These are phyloP conservation scores for Popillia japonica DNA, from an alignment of 1,140 invertebrate genomes.

Conservation along the genomic window DNA sequence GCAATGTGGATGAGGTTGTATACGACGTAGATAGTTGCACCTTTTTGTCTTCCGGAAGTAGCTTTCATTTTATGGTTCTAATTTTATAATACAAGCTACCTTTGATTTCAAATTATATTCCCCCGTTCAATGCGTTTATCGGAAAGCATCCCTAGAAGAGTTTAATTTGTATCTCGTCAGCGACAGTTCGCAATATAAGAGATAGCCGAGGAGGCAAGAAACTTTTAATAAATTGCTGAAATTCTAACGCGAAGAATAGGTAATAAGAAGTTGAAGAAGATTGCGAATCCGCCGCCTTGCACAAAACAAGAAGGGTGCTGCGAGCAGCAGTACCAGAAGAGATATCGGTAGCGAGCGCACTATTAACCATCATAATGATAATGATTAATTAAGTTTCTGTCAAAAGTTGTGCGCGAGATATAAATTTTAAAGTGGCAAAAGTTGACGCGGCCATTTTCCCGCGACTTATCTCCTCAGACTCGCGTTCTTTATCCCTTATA, in stretches of 20 bases:
- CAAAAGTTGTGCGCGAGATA: slow-evolving; percentile 30
- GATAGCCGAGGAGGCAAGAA: neutral
- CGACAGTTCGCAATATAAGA: too few species aligned
- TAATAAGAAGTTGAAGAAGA: neutral
- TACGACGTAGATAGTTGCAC: too few species aligned
- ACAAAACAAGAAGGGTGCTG: neutral
- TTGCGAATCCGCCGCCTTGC: too few species aligned
- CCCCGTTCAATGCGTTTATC: too few species aligned
- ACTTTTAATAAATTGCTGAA: slow-evolving; percentile 29
- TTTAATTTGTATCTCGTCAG: neutral
- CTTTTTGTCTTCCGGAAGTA: too few species aligned
- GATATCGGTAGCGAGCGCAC: neutral
- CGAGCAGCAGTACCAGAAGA: neutral
- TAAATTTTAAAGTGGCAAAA: slow-evolving; percentile 37
- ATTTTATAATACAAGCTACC: too few species aligned
- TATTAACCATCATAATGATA: slow-evolving; percentile 20
- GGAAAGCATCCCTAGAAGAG: too few species aligned
- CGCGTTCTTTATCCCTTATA: neutral
- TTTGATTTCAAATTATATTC: too few species aligned
- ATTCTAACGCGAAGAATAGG: slow-evolving; percentile 12
- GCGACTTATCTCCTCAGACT: neutral
- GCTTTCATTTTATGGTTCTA: too few species aligned
- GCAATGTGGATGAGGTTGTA: too few species aligned
- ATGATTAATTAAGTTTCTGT: slow-evolving; percentile 38
- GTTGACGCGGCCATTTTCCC: slow-evolving; percentile 2